Evolutionary conservation across 1,140 invertebrate species (phyloP), one percentile per base, ranked within the genome.

Genomic region (Ips typographus): DNA sequence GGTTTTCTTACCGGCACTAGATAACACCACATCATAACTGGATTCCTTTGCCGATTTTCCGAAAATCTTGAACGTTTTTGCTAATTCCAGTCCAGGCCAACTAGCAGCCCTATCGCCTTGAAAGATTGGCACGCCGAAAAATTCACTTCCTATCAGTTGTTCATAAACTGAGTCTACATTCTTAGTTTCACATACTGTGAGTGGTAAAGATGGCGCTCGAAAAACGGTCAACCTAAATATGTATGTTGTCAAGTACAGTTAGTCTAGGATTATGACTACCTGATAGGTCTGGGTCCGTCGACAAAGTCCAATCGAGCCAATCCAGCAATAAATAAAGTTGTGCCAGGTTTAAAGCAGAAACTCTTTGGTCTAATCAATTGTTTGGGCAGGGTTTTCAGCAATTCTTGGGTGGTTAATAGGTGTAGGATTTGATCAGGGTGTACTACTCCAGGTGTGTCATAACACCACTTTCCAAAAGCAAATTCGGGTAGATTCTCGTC

Each of bases 361-460:
- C 89, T 90, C 74, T 90, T 83, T 0, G 95, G 94, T 8, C 78
- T 79, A 7, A 98, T 88, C 22, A 91, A 80, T 67, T 83, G 75
- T 59, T 86, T 87, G 0, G 95, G 91, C 38, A 96, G 77, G 1
- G 90, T 85, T 37, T 84, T 73, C n/a, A 90, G 76, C 36, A 98
- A 77, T 82, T 99, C 96, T 53, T 96, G 88, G 0, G 91, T 88
- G 1, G 93, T 96, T 39, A 98, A 82, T 2, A 96, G 77, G 73
- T 91, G 86, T n/a, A 93, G 78, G 44, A 90, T 82, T 85, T 96
- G 95, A 77, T 95, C 91, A 1, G 87, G 85, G 73, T 94, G 92
- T 38, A 97, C 86, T 2, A 94, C 90, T n/a, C 96, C 96, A 0
- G 96, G 96, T 1, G 96, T 98, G 78, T 98, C 96, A 79, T 90